Base-by-base conservation (phyloP, 2,113 vertebrate genomes). In the Rostratula benghalensis region DNA sequence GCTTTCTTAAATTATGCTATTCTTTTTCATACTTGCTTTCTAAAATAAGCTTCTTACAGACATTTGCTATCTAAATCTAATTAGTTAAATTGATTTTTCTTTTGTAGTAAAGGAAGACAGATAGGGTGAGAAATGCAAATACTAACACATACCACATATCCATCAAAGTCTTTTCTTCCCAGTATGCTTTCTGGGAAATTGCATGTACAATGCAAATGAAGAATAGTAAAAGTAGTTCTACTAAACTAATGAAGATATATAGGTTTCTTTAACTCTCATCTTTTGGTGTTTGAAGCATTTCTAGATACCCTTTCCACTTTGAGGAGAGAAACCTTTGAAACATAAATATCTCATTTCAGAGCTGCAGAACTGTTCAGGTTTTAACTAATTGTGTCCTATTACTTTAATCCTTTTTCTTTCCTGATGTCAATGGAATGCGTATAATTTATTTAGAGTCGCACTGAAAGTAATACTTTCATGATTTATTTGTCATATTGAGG, bases 361-460 rank as follows among this genome's bases (percentile, higher is more conserved):
- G 81, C 76, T 94, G 89, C 71, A 91, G 71, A 95, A 90, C 94
- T 82, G 28, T 95, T 95, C 81, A 87, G 83, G 91, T 93, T 97
- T 96, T 83, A 85, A 93, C 73, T 81, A 90, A 89, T 97, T 80
- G 39, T 87, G 65, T 65, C 71, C 83, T 87, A 50, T 92, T 97
- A 96, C 61, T 92, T 95, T 89, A 89, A 88, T 96, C 51, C 48
- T 88, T 96, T 93, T 90, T 92, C 79, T 95, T 92, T 65, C 65
- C 90, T 92, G 12, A n/a, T 94, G 45, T 83, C 54, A 37, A 37
- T 73, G 69, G 60, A 91, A 84, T 79, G 24, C 24, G 33, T 65
- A 60, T 35, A 76, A 45, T 94, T 96, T 88, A 70, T 79, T 88
- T 94, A 54, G 69, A 77, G 59, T 21, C 41, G 63, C 57, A 83